A percentile compares a stretch with the other conserved stretches of the same genome.
phyloP scores from a whole-genome alignment of 2,888 invertebrate genomes.

The Leptopterna dolabrata region DNA sequence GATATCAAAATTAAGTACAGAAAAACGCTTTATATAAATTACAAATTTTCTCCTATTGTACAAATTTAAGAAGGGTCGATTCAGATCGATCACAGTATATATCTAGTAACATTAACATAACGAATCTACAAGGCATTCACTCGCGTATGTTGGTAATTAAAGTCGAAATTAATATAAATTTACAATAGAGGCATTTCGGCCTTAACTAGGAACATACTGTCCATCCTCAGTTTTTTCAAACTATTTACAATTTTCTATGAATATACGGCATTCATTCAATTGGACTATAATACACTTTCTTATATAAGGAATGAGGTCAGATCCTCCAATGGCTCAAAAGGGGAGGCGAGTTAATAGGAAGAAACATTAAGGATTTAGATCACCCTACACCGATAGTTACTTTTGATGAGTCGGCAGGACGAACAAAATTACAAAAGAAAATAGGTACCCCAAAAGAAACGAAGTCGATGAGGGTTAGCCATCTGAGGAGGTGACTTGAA shows the following conservation, averaged over 20 bases:
- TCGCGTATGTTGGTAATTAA: conserved; percentile 62
- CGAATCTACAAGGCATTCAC: conserved; percentile 55
- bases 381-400: conserved; percentile 53
- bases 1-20: conserved; percentile 55
- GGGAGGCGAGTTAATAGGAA: conserved; percentile 27
- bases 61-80: conserved; percentile 32
- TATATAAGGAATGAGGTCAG: conserved; percentile 56
- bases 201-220: conserved; percentile 62
- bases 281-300: conserved; percentile 61
- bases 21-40: conserved; percentile 57
- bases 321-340: conserved; percentile 57
- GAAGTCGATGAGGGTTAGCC: conserved; percentile 40
- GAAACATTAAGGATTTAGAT: conserved; percentile 42
- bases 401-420: conserved; percentile 36
- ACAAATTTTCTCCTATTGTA: conserved; percentile 56
- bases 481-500: conserved; percentile 59
- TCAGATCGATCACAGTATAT: conserved; percentile 62
- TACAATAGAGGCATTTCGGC: conserved; percentile 59
- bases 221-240: conserved; percentile 4
- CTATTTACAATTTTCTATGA: conserved; percentile 41
- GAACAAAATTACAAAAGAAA: conserved; percentile 20
- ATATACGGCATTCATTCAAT: conserved; percentile 52
- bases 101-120: conserved; percentile 44
- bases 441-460: not conserved
- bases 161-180: conserved; percentile 58